phyloP scores from a whole-genome alignment of 2,888 invertebrate genomes.

The Bursaphelenchus okinawaensis region DNA sequence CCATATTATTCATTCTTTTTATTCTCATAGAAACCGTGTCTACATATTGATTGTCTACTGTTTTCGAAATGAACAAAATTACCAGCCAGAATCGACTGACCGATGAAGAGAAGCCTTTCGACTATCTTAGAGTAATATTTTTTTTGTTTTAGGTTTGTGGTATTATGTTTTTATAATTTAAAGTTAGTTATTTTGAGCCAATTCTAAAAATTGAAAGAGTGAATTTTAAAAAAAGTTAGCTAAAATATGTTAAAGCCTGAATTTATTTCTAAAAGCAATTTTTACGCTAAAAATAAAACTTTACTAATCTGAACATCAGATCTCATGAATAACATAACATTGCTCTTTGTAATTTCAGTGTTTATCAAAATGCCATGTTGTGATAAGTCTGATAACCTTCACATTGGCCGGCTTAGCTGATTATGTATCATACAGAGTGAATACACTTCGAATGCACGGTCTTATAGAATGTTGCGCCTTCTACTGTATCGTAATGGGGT shows the following conservation, averaged over 20 bases:
- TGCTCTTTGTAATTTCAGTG: conserved; percentile 35
- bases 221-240: no score
- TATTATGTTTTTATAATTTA: no score
- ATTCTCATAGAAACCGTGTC: no score
- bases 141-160: neutral
- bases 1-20: no score
- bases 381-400: conserved; percentile 38
- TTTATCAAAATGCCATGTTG: conserved; percentile 45
- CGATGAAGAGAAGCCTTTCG: neutral
- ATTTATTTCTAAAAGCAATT: no score
- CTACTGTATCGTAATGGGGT: conserved; percentile 49
- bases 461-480: conserved; percentile 47
- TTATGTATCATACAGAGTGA: conserved; percentile 39
- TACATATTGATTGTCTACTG: no score
- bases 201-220: no score
- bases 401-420: conserved; percentile 45
- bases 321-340: no score
- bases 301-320: no score
- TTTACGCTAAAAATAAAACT: no score
- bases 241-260: conserved; percentile 1
- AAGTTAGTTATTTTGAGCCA: no score
- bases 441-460: conserved; percentile 41
- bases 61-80: neutral
- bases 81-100: neutral
- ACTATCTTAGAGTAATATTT: conserved; percentile 26